Percentiles rank a stretch among this genome's conserved stretches.
phyloP scores from a whole-genome alignment of 2,797 vertebrate species.

The Centropyge bicolor region DNA sequence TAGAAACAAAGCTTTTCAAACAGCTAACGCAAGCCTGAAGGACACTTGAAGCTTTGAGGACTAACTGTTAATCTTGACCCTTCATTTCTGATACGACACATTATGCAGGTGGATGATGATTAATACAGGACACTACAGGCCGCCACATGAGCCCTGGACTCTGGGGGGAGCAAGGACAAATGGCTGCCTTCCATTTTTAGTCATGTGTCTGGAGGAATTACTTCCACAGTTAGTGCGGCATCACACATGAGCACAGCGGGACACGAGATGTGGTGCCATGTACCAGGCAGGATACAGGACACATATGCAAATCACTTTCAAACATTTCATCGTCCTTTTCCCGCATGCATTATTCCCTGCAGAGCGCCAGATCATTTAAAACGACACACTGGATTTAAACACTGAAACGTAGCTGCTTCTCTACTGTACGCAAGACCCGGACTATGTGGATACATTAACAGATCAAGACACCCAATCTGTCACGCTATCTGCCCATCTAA shows the following conservation, averaged over 20 bases:
- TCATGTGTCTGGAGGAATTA: slow-evolving; percentile 28
- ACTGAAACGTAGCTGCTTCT: slow-evolving; percentile 35
- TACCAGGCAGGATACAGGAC: slow-evolving; percentile 15
- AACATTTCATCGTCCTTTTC: slow-evolving; percentile 31
- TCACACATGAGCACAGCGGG: slow-evolving; percentile 38
- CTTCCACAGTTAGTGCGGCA: slow-evolving; percentile 23
- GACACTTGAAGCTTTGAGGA: slow-evolving; percentile 24
- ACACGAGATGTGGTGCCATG: neutral
- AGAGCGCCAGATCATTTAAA: slow-evolving; percentile 27
- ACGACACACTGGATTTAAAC: slow-evolving; percentile 37
- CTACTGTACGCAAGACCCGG: slow-evolving; percentile 42
- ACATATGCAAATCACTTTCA: slow-evolving; percentile 39
- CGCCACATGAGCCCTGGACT: slow-evolving; percentile 8
- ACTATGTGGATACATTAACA: slow-evolving; percentile 52
- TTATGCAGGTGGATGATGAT: slow-evolving; percentile 41
- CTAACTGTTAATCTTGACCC: slow-evolving; percentile 20
- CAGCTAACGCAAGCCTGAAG: slow-evolving; percentile 17
- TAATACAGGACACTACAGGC: slow-evolving; percentile 36
- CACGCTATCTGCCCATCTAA: slow-evolving; percentile 72
- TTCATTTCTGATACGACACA: slow-evolving; percentile 7
- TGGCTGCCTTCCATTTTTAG: slow-evolving; percentile 19
- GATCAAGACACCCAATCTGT: slow-evolving; percentile 66
- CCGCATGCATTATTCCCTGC: slow-evolving; percentile 23
- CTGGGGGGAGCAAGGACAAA: slow-evolving; percentile 35
- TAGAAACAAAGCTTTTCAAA: slow-evolving; percentile 43